These are phyloP conservation scores for Geodia barretti DNA, from an alignment of 37 sponge, comb jelly and placozoan genomes.

Conservation along the genomic window DNA sequence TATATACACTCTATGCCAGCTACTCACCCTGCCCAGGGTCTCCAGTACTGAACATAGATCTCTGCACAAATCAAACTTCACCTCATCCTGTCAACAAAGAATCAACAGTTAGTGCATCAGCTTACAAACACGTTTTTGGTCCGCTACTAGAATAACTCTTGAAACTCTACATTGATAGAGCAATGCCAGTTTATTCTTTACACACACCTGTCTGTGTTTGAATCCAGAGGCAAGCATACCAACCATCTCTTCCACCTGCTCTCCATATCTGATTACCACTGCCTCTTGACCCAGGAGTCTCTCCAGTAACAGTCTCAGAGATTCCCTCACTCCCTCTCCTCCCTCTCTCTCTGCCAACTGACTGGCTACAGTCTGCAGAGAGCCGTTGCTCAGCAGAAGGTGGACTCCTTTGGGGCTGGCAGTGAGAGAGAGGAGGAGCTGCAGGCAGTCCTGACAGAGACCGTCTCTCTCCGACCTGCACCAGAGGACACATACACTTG, in stretches of 20 bases:
- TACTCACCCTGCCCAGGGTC: neutral
- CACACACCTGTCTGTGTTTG: constrained; percentile 35
- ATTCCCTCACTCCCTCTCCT: neutral
- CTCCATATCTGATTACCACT: neutral
- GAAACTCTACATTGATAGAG: too few species aligned
- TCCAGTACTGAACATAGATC: constrained; percentile 16
- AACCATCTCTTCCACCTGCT: neutral
- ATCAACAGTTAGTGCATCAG: neutral
- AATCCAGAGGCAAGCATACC: constrained; percentile 27
- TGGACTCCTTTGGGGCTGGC: constrained; percentile 14
- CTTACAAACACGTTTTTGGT: too few species aligned
- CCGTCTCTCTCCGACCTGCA: neutral
- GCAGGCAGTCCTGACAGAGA: constrained; percentile 43
- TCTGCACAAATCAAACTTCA: constrained; percentile 53
- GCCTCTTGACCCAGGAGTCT: neutral
- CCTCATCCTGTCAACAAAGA: constrained; percentile 31
- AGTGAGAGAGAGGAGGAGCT: constrained; percentile 48
- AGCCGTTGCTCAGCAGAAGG: constrained; percentile 27
- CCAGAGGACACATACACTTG: too few species aligned
- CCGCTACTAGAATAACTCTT: too few species aligned
- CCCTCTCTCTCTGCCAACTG: neutral
- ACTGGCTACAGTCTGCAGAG: constrained; percentile 26
- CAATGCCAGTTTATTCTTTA: neutral
- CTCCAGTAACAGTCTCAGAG: neutral
- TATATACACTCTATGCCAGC: neutral